A percentile compares a stretch with the other conserved stretches of the same genome.
Evolutionary conservation across 2,797 vertebrate genomes (phyloP).

Genomic region (Hippopotamyrus pictus): DNA sequence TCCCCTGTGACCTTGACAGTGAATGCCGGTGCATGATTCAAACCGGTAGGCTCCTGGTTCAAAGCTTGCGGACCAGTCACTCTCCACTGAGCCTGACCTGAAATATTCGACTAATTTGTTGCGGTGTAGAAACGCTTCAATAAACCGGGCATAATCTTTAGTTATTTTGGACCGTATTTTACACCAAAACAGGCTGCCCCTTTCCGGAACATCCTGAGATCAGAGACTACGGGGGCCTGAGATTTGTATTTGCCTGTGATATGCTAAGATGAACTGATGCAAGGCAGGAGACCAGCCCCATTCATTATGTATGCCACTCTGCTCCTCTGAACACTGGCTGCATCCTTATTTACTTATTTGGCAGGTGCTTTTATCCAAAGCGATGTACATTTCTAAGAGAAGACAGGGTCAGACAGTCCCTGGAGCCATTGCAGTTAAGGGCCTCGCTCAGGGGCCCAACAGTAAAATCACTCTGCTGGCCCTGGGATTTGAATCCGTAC

Average conservation of each 20-base stretch:
- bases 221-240: neutral
- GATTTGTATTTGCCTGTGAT: neutral
- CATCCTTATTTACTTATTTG: neutral
- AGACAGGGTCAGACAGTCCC: neutral
- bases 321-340: neutral
- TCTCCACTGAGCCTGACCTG: neutral
- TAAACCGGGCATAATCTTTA: neutral
- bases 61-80: neutral
- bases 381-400: neutral
- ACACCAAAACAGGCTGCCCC: neutral
- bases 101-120: neutral
- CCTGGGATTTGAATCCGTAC: neutral
- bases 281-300: neutral
- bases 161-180: neutral
- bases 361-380: neutral
- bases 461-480: neutral
- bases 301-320: neutral
- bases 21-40: neutral
- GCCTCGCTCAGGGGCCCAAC: neutral
- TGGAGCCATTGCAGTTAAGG: neutral
- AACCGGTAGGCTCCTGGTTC: neutral
- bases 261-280: neutral
- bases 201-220: neutral
- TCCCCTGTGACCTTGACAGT: slow-evolving; percentile 10
- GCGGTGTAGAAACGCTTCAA: neutral